A percentile compares a stretch with the other conserved stretches of the same genome.
Evolutionary conservation across 2,888 invertebrate genomes (phyloP).

Genomic region (Adelphocoris suturalis): DNA sequence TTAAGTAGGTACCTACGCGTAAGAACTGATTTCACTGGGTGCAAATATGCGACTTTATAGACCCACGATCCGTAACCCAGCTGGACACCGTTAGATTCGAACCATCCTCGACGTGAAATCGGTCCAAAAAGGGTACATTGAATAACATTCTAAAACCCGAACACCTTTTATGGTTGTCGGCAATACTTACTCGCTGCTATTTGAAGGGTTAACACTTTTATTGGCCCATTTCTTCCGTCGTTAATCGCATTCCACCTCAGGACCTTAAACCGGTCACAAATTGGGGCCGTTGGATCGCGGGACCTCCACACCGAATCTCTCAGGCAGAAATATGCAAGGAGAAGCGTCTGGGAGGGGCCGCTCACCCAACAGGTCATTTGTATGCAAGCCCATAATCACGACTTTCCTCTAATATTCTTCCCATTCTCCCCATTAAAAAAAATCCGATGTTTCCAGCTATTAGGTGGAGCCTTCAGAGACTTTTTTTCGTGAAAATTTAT

Average conservation of each 20-base stretch:
- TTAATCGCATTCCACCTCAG: slow-evolving; percentile 14
- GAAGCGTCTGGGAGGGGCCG: slow-evolving; percentile 27
- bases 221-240: background rate
- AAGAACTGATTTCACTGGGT: background rate
- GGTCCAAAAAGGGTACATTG: background rate
- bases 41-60: background rate
- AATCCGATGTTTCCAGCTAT: slow-evolving; percentile 21
- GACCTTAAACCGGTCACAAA: slow-evolving; percentile 13
- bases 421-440: slow-evolving; percentile 30
- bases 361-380: background rate
- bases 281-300: slow-evolving; percentile 25
- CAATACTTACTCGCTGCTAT: background rate
- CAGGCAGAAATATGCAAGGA: slow-evolving; percentile 16
- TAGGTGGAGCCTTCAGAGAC: background rate
- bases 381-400: slow-evolving; percentile 18
- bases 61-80: background rate
- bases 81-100: background rate
- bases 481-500: background rate
- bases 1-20: background rate
- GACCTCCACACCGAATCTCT: background rate
- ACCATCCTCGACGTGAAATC: background rate
- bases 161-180: background rate
- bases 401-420: slow-evolving; percentile 25
- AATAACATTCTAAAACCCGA: background rate
- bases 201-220: background rate